Evolutionary conservation across 37 sponge, comb jelly and placozoan genomes (phyloP), one percentile per base, ranked within the genome.

Genomic region (Dysidea cf. avara): DNA sequence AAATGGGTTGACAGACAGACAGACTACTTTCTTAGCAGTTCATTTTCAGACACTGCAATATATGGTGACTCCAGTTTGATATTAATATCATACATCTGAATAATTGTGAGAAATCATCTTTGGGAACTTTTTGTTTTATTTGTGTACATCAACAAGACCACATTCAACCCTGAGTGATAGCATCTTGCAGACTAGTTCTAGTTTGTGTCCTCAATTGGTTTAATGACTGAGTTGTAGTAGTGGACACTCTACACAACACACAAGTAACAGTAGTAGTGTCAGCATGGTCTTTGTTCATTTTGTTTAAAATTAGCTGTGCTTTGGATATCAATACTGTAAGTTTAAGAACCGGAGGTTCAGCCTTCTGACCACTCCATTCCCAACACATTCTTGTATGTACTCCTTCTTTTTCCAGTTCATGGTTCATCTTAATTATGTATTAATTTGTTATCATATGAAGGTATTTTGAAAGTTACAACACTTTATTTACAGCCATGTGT

Each of bases 161-260:
- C 49, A 9, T 35, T 56, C 22, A 17, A 24, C 83, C 71, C 22
- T 75, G 38, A 18, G 39, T 52, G 59, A 91, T 72, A 21, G 79
- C 79, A 38, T 85, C 79, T 71, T 85, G 79, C 53, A 91, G 66
- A 0, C 91, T 86, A 36, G 86, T 69, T 30, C 91, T 65, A 0
- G 79, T 58, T 66, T 74, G 74, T 4, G 82, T 85, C 79, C 68
- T 85, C 18, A 85, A 36, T 24, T 81, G 79, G 21, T 81, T 66
- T 35, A 91, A 65, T 13, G 79, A 78, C 1, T 69, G 60, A 5
- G 74, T 79, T 39, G 86, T 86, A 31, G 63, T 56, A 3, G 88
- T 66, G 2, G 83, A 81, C 37, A 82, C 2, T 57, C 83, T 88
- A 55, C 13, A 16, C 39, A 39, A 40, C 35, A 24, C 17, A 59